These are phyloP conservation scores for Brachionichthys hirsutus DNA, from an alignment of 2,113 vertebrate species.

Conservation along the genomic window DNA sequence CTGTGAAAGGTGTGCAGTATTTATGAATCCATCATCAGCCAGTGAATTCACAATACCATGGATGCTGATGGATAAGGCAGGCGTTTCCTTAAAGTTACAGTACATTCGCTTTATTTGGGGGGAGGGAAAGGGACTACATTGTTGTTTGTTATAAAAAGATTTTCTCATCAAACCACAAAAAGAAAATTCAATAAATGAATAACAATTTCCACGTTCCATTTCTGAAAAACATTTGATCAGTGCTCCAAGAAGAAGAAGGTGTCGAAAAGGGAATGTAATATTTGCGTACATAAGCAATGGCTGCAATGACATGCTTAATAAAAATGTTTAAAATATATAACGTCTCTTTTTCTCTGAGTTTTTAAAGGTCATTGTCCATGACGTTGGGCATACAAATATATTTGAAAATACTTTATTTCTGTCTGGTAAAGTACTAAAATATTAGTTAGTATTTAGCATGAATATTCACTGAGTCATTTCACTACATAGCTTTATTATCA, in stretches of 20 bases:
- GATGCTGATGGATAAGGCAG: slow-evolving; percentile 9
- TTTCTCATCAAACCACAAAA: not conserved
- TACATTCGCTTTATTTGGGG: slow-evolving; percentile 47
- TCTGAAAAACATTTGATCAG: slow-evolving; percentile 15
- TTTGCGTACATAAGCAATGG: slow-evolving; percentile 2
- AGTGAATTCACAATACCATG: slow-evolving; percentile 1
- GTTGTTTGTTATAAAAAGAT: slow-evolving; percentile 8
- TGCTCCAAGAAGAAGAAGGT: slow-evolving; percentile 11
- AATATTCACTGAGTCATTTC: slow-evolving; percentile 17
- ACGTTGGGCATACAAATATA: too few species aligned
- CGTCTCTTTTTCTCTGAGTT: too few species aligned
- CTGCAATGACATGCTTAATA: slow-evolving; percentile 5
- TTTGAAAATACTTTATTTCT: not conserved
- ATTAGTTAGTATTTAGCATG: not conserved
- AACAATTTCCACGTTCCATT: not conserved
- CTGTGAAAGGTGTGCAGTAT: not conserved
- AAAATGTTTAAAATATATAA: not conserved
- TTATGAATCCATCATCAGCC: slow-evolving; percentile 3
- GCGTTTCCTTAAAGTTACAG: slow-evolving; percentile 5
- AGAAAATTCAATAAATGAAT: slow-evolving; percentile 1
- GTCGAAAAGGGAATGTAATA: slow-evolving; percentile 10
- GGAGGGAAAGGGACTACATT: slow-evolving; percentile 10
- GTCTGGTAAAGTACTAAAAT: not conserved
- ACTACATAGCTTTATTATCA: slow-evolving; percentile 7
- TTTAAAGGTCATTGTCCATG: too few species aligned